Percentiles rank a stretch among this genome's conserved stretches.
These are phyloP conservation scores for Drosophila neotestacea DNA, from an alignment of 2,888 invertebrate genomes.

Conservation along the genomic window DNA sequence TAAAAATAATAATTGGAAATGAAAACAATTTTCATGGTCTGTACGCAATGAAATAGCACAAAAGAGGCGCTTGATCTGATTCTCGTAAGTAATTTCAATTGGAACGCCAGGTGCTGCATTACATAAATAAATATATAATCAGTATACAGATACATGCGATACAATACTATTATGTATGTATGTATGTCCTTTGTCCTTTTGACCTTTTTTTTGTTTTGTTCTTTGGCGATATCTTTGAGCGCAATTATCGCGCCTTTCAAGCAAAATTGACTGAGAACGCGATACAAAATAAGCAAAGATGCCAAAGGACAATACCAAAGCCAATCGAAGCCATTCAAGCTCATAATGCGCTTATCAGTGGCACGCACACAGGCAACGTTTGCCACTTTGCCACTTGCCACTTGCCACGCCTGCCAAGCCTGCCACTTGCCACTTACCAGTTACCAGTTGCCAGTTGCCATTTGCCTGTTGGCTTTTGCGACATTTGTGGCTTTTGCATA, in stretches of 20 bases:
- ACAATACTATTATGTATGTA: background rate
- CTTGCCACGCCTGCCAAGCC: constrained; percentile 20
- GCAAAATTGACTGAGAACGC: constrained; percentile 49
- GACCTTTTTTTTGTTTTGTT: constrained; percentile 13
- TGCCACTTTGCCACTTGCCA: constrained; percentile 25
- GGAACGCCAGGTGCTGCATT: constrained; percentile 55
- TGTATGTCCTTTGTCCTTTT: constrained; percentile 61
- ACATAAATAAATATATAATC: constrained; percentile 2
- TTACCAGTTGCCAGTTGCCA: constrained; percentile 7
- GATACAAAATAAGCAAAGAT: constrained; percentile 44
- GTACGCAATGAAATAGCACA: constrained; percentile 68
- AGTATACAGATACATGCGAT: background rate
- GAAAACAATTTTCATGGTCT: constrained; percentile 78
- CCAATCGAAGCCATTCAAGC: constrained; percentile 58
- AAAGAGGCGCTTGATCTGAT: constrained; percentile 21
- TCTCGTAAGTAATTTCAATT: constrained; percentile 41
- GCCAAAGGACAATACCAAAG: constrained; percentile 34
- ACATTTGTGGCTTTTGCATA: constrained; percentile 54
- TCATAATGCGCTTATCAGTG: constrained; percentile 77
- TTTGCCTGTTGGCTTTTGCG: constrained; percentile 25
- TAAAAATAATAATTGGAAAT: constrained; percentile 82
- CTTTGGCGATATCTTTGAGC: constrained; percentile 13
- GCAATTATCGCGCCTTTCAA: constrained; percentile 65
- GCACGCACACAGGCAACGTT: constrained; percentile 38
- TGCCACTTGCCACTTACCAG: constrained; percentile 21